Conservation (phyloP, 2,113 vertebrate genomes). For the Apeltes quadracus region DNA sequence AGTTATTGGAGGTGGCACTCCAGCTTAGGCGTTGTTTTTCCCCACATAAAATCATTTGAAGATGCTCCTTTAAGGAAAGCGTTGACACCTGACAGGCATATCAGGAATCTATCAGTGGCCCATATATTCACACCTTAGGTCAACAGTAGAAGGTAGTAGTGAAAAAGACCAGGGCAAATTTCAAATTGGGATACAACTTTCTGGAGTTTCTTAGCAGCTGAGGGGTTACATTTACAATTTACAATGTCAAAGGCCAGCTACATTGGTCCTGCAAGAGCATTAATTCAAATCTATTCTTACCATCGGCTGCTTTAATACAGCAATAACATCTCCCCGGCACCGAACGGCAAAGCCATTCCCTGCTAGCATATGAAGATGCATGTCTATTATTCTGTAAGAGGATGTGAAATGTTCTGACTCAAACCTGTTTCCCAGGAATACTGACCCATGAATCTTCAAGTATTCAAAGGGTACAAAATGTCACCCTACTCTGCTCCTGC, state of each 20-base stretch:
- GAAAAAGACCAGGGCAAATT: background rate
- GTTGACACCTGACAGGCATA: background rate
- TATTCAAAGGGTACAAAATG: slow-evolving; percentile 43
- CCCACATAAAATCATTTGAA: background rate
- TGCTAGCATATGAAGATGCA: background rate
- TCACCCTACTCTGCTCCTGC: slow-evolving; percentile 32
- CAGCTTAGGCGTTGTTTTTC: background rate
- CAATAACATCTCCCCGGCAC: background rate
- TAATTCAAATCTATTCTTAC: background rate
- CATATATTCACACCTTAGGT: background rate
- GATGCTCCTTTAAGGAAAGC: too few species aligned
- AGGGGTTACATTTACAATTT: background rate
- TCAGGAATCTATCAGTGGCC: background rate
- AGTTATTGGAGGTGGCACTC: background rate
- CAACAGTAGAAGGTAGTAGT: background rate
- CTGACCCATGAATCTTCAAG: slow-evolving; percentile 55
- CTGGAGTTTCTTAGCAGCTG: background rate
- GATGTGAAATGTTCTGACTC: slow-evolving; percentile 38
- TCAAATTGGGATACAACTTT: background rate
- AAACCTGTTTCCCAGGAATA: slow-evolving; percentile 45
- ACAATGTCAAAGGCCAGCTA: background rate
- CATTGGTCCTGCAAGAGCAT: too few species aligned
- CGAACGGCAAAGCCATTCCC: background rate
- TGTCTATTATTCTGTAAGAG: slow-evolving; percentile 24
- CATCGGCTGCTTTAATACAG: slow-evolving; percentile 2